Base-by-base conservation (phyloP, 1,140 invertebrate genomes). In the Leptinotarsa defecta region DNA sequence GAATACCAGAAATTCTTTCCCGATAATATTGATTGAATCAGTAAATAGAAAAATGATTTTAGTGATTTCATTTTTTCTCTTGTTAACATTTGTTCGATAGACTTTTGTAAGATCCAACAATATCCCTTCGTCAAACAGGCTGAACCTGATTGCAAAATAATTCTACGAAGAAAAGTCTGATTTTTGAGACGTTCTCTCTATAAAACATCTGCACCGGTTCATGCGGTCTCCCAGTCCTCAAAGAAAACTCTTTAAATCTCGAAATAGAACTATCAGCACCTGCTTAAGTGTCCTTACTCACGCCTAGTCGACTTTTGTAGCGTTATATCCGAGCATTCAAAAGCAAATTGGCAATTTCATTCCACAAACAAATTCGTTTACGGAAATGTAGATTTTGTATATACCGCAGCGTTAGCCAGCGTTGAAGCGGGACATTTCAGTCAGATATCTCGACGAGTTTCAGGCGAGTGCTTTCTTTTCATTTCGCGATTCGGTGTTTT, bases 351-450 rank as follows among this genome's bases (percentile, higher is more conserved):
- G 71, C 78, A 80, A 80, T 80, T 80, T 78, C 78, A 76, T 74
- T 80, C 76, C 61, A 80, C 78, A 80, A 80, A 80, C 78, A 80
- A 80, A 78, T 78, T 80, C 77, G 74, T 78, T 80, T 80, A 78
- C 72, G 72, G 69, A 64, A 71, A 73, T 67, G 78, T 76, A 78
- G 78, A 78, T 80, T 78, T 73, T 78, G 77, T 74, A 76, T 68
- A 78, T 72, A 74, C 77, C 77, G 71, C 75, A 73, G 75, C 74
- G 76, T 75, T 64, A 65, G 68, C 75, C 68, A 76, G 43, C 67
- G 24, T 19, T 68, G 15, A 68, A 43, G 67, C 43, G 24, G 34
- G 24, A 48, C 67, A 68, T 43, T 68, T 68, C 43, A n/a, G 15
- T 34, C 13, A 48, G 67, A 68, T 48, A 68, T 68, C 24, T 57